phyloP scores from a whole-genome alignment of 1,140 invertebrate species.

The Papilio aristodemus region DNA sequence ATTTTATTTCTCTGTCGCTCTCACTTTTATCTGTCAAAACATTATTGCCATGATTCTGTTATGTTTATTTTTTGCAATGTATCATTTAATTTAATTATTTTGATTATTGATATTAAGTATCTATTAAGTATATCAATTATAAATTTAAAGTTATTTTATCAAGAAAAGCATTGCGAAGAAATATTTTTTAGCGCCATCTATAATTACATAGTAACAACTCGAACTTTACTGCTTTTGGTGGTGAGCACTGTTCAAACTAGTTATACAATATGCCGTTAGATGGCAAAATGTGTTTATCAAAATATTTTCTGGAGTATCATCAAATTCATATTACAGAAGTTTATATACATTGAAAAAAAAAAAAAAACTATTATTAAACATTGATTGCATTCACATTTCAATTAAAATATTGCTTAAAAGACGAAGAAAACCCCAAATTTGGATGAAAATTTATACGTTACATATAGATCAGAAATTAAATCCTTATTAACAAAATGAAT shows the following conservation, averaged over 20 bases:
- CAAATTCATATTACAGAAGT: too few relatives aligned
- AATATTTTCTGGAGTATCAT: too few relatives aligned
- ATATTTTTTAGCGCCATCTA: neutral
- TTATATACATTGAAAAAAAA: too few relatives aligned
- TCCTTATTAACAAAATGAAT: neutral
- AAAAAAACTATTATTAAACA: too few relatives aligned
- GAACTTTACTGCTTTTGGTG: neutral
- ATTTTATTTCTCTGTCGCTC: constrained; percentile 58
- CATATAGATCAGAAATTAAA: neutral
- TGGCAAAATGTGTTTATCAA: neutral
- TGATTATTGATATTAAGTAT: neutral
- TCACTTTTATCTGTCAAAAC: constrained; percentile 37
- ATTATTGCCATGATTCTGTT: constrained; percentile 26
- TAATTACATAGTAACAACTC: neutral
- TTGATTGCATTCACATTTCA: too few relatives aligned
- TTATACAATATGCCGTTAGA: neutral
- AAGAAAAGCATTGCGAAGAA: neutral
- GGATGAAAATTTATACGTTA: too few relatives aligned
- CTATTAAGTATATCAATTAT: neutral
- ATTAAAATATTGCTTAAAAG: too few relatives aligned
- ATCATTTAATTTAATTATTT: neutral
- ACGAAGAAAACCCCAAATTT: too few relatives aligned
- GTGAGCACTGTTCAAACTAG: neutral
- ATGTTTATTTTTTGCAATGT: neutral
- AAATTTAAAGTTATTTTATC: neutral